These are phyloP conservation scores for Drosophila nigricruria DNA, from an alignment of 2,888 invertebrate species.

Conservation along the genomic window DNA sequence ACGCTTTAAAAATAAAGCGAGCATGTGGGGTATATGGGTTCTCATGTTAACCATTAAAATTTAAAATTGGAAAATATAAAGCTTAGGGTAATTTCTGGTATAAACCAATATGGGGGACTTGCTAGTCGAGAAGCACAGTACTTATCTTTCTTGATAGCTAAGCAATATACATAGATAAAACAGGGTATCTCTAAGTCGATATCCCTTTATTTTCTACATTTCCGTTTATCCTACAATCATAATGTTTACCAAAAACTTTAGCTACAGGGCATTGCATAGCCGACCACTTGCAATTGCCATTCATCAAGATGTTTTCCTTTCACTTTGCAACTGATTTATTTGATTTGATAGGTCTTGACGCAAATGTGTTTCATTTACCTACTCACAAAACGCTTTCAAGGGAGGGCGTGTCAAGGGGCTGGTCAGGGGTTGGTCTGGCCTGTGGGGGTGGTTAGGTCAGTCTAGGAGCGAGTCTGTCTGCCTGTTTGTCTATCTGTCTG, in stretches of 20 bases:
- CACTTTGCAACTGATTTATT: constrained; percentile 64
- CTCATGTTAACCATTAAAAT: rapidly evolving
- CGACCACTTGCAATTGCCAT: background rate
- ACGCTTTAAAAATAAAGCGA: background rate
- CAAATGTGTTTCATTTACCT: constrained; percentile 72
- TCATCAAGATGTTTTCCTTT: constrained; percentile 16
- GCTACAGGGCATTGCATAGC: background rate
- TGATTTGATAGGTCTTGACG: constrained; percentile 70
- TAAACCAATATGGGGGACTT: background rate
- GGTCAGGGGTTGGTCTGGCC: constrained; percentile 4
- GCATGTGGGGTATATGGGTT: background rate
- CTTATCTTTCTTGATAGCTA: too few species aligned
- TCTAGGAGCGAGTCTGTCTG: background rate
- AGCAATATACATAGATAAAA: too few species aligned
- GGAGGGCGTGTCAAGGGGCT: background rate
- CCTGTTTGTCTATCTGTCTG: background rate
- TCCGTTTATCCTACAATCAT: too few species aligned
- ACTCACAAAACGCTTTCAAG: constrained; percentile 18
- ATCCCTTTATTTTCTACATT: too few species aligned
- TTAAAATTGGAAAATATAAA: background rate
- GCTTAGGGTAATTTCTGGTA: background rate
- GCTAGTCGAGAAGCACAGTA: background rate
- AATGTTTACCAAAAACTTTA: too few species aligned
- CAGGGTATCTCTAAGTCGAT: too few species aligned
- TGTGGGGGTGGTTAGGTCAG: background rate